phyloP scores from a whole-genome alignment of 2,888 invertebrate genomes.

The Dicranocentrus wangi region DNA sequence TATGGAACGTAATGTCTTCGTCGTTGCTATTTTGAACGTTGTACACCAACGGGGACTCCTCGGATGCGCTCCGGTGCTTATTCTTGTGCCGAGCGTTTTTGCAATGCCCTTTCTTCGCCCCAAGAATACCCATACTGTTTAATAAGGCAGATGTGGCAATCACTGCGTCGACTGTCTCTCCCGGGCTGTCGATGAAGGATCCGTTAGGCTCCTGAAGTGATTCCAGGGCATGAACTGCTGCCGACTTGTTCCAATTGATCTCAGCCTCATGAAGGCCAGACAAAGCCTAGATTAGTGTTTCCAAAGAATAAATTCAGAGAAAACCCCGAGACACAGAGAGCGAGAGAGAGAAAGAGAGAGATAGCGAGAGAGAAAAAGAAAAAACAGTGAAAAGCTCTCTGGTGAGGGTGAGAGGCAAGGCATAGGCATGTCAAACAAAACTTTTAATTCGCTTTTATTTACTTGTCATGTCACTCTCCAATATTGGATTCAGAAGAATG shows the following conservation, averaged over 20 bases:
- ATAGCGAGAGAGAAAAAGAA: too few relatives aligned
- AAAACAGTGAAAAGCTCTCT: too few relatives aligned
- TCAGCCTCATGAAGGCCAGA: conserved; percentile 80
- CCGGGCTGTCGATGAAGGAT: conserved; percentile 80
- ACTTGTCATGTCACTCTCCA: too few relatives aligned
- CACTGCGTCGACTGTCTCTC: conserved; percentile 71
- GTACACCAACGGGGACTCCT: conserved; percentile 46
- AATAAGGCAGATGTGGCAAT: conserved; percentile 71
- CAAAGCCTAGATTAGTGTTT: conserved; percentile 79
- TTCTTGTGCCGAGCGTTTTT: conserved; percentile 77
- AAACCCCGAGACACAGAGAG: too few relatives aligned
- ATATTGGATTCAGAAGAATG: too few relatives aligned
- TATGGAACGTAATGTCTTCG: conserved; percentile 59
- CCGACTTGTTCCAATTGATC: conserved; percentile 83
- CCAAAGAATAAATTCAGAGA: background rate
- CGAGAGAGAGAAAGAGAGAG: too few relatives aligned
- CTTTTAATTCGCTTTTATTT: too few relatives aligned
- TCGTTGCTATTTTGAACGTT: conserved; percentile 60
- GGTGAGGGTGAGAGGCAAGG: too few relatives aligned
- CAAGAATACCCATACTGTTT: conserved; percentile 70
- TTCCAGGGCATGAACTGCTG: conserved; percentile 84
- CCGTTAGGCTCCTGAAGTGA: conserved; percentile 85
- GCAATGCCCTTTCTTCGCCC: conserved; percentile 65
- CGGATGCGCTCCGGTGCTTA: conserved; percentile 74
- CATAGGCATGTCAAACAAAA: too few relatives aligned